Evolutionary conservation across 2,113 vertebrate genomes (phyloP), one percentile per base, ranked within the genome.

Genomic region (Cromileptes altivelis): DNA sequence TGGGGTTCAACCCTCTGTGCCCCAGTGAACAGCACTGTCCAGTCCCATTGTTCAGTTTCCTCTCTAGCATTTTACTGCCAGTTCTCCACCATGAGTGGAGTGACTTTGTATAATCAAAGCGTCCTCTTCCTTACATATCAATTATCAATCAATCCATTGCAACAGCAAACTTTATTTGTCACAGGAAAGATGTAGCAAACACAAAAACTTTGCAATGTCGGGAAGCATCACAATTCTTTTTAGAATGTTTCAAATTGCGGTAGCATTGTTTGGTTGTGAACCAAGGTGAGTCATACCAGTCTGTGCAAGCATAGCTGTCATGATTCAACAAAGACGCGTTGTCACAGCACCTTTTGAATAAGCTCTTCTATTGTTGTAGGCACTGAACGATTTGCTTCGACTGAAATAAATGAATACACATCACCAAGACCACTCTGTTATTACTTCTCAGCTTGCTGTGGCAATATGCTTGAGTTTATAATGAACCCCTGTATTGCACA

Each of bases 321-420:
- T 19, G 58, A 81, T 83, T 74, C 80, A 72, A 78, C 81, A 87
- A 84, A 75, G 76, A 85, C 13, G 30, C 52, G 49, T 71, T 89
- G 88, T 85, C 88, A 81, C 42, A 11, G 50, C 25, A 25, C 33
- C 82, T 86, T 80, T 76, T 78, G 71, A 90, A 82, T 80, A 55
- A 85, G 75, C 47, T 30, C 23, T 15, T 10, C 74, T 33, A 62
- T 92, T 91, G 82, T 82, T 85, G 61, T 33, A 14, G 47, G 17
- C 70, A 56, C 70, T 12, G 9, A 86, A 82, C 85, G 78, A 73
- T 90, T 70, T 80, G 77, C 65, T 88, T 73, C 33, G 75, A 55
- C 21, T 25, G 9, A 11, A 87, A 77, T 49, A 68, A 84, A 87
- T 58, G 58, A 84, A 89, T 47, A 27, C 42, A 40, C 23, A 70